A percentile compares a stretch with the other conserved stretches of the same genome.
These are phyloP conservation scores for Mycteria americana DNA, from an alignment of 2,797 vertebrate species.

Conservation along the genomic window DNA sequence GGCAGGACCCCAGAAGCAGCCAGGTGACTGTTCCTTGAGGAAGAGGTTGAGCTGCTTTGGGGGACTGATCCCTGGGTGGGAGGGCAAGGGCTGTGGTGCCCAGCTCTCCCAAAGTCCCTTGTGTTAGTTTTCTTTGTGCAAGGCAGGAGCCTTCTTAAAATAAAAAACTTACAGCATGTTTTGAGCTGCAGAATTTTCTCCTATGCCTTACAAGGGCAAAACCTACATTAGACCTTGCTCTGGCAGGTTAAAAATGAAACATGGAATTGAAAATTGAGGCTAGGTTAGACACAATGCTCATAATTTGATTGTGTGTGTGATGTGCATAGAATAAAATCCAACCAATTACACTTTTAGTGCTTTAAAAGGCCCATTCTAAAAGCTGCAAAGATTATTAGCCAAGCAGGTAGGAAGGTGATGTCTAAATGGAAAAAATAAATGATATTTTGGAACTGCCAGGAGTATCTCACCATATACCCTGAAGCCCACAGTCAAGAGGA, in stretches of 20 bases:
- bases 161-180: fast-evolving
- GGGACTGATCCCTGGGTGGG: background rate
- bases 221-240: background rate
- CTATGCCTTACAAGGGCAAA: background rate
- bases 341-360: background rate
- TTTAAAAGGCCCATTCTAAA: background rate
- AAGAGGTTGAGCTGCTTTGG: background rate
- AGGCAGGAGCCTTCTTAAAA: background rate
- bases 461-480: background rate
- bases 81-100: background rate
- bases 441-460: background rate
- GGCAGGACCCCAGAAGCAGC: background rate
- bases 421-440: background rate
- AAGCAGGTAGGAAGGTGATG: background rate
- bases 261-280: background rate
- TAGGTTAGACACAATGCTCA: background rate
- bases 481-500: background rate
- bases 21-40: background rate
- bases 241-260: background rate
- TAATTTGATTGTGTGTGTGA: background rate
- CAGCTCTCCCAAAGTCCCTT: background rate
- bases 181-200: background rate
- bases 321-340: background rate
- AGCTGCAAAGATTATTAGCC: background rate
- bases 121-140: background rate